Evolutionary conservation across 2,797 vertebrate species (phyloP).

Genomic region (Poecilia velifera): DNA sequence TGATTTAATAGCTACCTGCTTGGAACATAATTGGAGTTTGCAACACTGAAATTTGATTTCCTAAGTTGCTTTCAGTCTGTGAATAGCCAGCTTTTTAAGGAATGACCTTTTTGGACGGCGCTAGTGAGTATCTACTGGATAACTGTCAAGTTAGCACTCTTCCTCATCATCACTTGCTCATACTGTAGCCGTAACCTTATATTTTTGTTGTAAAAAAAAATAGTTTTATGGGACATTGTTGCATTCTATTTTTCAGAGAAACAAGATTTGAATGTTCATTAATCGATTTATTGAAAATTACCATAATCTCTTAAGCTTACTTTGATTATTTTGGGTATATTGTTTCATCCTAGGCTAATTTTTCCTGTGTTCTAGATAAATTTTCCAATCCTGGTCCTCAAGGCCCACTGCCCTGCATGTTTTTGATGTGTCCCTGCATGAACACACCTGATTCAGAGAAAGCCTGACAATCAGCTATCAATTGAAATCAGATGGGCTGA

Average conservation of each 20-base stretch:
- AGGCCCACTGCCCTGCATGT: no score
- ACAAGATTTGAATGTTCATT: not conserved
- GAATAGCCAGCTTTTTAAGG: not conserved
- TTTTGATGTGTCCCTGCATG: no score
- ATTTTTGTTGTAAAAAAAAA: not conserved
- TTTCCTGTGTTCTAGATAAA: not conserved
- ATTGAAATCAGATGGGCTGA: no score
- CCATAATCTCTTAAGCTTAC: not conserved
- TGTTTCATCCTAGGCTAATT: not conserved
- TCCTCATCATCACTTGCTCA: not conserved
- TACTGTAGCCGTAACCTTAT: not conserved
- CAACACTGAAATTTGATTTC: not conserved
- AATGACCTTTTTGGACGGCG: not conserved
- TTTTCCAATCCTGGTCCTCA: no score
- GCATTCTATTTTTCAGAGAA: not conserved
- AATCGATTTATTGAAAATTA: not conserved
- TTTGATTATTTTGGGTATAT: not conserved
- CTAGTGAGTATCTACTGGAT: not conserved
- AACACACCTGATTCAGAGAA: no score
- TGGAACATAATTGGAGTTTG: not conserved
- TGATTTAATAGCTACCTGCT: not conserved
- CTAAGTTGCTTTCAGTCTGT: not conserved
- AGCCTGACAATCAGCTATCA: no score
- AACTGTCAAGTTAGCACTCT: not conserved
- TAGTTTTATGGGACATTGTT: not conserved